phyloP scores from a whole-genome alignment of 2,888 invertebrate species.

The Azorinus chamasolen region DNA sequence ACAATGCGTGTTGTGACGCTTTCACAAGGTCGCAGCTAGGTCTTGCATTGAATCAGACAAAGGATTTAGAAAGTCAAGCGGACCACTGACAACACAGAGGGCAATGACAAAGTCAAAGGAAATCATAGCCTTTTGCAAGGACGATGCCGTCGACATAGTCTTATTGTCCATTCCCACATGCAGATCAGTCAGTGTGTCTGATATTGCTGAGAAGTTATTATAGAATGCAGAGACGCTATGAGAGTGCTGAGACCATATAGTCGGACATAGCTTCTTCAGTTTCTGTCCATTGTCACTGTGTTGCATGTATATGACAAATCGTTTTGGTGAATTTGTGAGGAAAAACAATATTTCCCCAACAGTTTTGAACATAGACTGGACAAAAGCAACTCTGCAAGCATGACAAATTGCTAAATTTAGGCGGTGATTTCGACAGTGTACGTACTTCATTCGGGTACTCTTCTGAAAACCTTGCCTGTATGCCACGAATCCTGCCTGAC shows the following conservation, averaged over 20 bases:
- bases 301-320: not conserved
- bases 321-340: slow-evolving; percentile 12
- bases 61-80: slow-evolving; percentile 16
- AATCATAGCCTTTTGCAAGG: slow-evolving; percentile 13
- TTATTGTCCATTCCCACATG: slow-evolving; percentile 6
- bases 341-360: slow-evolving; percentile 27
- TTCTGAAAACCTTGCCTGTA: slow-evolving; percentile 18
- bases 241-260: slow-evolving; percentile 8
- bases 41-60: slow-evolving; percentile 29
- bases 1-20: slow-evolving; percentile 22
- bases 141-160: slow-evolving; percentile 20
- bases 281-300: slow-evolving; percentile 7
- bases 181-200: slow-evolving; percentile 5
- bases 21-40: slow-evolving; percentile 27
- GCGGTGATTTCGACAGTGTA: slow-evolving; percentile 16
- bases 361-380: slow-evolving; percentile 20
- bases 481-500: slow-evolving; percentile 19
- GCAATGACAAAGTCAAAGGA: slow-evolving; percentile 23
- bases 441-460: slow-evolving; percentile 16
- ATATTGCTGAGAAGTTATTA: not conserved
- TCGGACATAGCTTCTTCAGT: slow-evolving; percentile 9
- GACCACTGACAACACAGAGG: slow-evolving; percentile 16
- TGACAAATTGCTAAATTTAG: slow-evolving; percentile 33
- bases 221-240: slow-evolving; percentile 7
- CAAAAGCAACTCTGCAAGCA: slow-evolving; percentile 17